These are phyloP conservation scores for Strigamia crassipes DNA, from an alignment of 2,888 invertebrate species.

Conservation along the genomic window DNA sequence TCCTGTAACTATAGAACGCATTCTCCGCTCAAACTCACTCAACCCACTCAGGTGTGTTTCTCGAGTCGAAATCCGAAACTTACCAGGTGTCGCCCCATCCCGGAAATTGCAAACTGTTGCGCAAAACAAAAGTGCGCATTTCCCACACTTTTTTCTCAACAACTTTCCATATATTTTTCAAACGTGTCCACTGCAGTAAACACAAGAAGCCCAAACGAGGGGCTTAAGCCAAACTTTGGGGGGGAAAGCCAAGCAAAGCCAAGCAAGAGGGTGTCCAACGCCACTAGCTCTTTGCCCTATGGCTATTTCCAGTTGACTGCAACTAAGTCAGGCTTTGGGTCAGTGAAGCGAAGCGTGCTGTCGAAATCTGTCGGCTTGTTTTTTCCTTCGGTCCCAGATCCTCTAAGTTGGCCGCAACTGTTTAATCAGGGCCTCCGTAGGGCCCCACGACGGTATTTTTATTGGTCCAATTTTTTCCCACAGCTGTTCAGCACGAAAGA, in stretches of 20 bases:
- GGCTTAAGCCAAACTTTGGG: conserved; percentile 18
- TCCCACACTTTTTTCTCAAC: conserved; percentile 10
- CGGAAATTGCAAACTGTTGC: neutral
- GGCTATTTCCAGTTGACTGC: conserved; percentile 20
- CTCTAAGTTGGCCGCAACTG: neutral
- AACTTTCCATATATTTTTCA: neutral
- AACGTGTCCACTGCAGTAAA: neutral
- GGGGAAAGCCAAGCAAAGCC: too few relatives aligned
- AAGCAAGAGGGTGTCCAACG: conserved; percentile 4
- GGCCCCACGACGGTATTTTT: neutral
- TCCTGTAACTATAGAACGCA: neutral
- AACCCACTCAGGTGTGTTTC: conserved; percentile 4
- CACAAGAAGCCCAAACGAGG: neutral
- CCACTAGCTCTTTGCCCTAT: neutral
- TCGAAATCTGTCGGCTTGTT: neutral
- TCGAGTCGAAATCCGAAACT: neutral
- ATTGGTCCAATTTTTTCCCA: conserved; percentile 56
- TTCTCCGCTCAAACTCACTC: neutral
- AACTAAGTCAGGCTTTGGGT: neutral
- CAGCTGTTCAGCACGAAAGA: conserved; percentile 97
- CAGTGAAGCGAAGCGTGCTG: neutral
- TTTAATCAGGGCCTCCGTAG: neutral
- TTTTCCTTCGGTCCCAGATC: neutral
- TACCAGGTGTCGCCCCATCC: neutral
- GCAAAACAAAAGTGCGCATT: neutral